phyloP scores from a whole-genome alignment of 1,140 invertebrate genomes.

The Zeugodacus cucurbitae region DNA sequence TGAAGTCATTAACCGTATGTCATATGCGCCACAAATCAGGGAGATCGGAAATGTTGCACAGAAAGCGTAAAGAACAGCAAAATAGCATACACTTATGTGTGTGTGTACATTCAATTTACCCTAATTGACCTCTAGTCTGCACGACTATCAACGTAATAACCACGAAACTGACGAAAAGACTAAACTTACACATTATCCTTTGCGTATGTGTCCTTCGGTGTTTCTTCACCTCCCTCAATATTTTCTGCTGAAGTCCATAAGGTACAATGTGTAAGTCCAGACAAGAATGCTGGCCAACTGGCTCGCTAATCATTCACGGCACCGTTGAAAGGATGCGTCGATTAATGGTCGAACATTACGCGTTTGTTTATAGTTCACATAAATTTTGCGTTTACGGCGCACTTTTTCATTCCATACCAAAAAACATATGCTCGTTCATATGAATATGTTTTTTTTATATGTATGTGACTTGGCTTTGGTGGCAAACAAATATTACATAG shows the following conservation, averaged over 20 bases:
- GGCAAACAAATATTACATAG: too few species aligned
- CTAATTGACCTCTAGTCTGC: not conserved
- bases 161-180: not conserved
- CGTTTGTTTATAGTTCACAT: not conserved
- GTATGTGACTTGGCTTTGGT: not conserved
- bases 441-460: not conserved
- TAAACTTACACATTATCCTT: not conserved
- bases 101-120: not conserved
- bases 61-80: not conserved
- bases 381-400: slow-evolving; percentile 17
- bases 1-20: slow-evolving; percentile 43
- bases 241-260: not conserved
- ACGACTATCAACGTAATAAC: not conserved
- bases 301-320: not conserved
- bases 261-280: not conserved
- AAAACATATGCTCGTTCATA: not conserved
- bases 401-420: not conserved
- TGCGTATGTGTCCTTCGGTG: not conserved
- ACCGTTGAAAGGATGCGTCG: not conserved
- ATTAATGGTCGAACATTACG: slow-evolving; percentile 28
- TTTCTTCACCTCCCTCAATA: not conserved
- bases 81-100: not conserved
- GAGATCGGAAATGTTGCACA: slow-evolving; percentile 1
- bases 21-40: slow-evolving; percentile 28
- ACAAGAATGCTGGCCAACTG: not conserved